phyloP scores from a whole-genome alignment of 2,113 vertebrate genomes.

The Chrysemys picta region DNA sequence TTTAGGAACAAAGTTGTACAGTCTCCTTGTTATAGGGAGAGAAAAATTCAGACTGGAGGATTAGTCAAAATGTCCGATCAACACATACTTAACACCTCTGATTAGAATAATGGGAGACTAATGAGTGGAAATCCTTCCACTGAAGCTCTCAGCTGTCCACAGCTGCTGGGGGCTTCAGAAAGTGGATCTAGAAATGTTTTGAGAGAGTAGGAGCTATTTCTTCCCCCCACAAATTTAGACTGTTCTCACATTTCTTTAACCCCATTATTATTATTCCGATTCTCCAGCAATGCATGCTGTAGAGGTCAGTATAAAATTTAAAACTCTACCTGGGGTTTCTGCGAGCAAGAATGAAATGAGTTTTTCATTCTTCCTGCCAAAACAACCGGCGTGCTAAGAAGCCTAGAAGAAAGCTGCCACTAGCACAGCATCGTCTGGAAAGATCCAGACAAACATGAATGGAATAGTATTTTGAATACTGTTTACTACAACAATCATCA shows the following conservation, averaged over 20 bases:
- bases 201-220: background rate
- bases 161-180: background rate
- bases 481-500: fast-evolving
- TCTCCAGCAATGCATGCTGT: background rate
- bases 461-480: background rate
- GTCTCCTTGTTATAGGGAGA: background rate
- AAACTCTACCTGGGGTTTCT: background rate
- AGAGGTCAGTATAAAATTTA: fast-evolving
- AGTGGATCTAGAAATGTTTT: fast-evolving
- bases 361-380: background rate
- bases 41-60: background rate
- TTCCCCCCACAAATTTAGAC: background rate
- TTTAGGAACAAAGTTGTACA: background rate
- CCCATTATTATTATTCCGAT: background rate
- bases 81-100: background rate
- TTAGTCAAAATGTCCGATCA: background rate
- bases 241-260: background rate
- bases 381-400: background rate
- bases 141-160: background rate
- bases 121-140: background rate
- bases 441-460: background rate
- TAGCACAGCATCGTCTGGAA: fast-evolving
- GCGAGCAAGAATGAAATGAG: background rate
- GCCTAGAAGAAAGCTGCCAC: background rate
- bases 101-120: background rate